These are phyloP conservation scores for Gnatocerus cornutus DNA, from an alignment of 2,888 invertebrate species.

Conservation along the genomic window DNA sequence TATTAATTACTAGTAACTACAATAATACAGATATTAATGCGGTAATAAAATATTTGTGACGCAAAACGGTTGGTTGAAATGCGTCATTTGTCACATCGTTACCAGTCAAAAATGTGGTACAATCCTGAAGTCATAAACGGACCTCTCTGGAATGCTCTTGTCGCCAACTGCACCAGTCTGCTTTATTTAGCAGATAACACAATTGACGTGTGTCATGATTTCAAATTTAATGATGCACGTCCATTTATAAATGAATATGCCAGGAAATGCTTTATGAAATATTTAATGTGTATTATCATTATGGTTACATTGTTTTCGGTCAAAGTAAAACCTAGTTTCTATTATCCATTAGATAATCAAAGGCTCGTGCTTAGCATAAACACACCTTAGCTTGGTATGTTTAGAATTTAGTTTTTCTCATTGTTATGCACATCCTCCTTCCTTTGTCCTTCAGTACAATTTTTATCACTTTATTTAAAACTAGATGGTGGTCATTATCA, in stretches of 20 bases:
- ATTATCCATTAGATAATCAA: constrained; percentile 16
- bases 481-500: constrained; percentile 3
- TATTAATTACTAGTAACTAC: too few relatives aligned
- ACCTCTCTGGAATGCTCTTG: too few relatives aligned
- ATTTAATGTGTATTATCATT: constrained; percentile 30
- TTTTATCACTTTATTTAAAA: constrained; percentile 33
- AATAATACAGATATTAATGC: too few relatives aligned
- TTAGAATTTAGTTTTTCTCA: constrained; percentile 43
- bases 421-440: constrained; percentile 47
- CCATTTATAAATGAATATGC: constrained; percentile 39
- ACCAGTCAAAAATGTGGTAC: too few relatives aligned
- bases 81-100: too few relatives aligned
- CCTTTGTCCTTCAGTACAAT: constrained; percentile 41
- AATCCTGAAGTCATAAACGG: too few relatives aligned
- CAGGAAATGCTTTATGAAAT: constrained; percentile 38
- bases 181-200: not conserved
- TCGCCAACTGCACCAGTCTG: not conserved
- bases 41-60: too few relatives aligned
- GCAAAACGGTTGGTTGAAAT: too few relatives aligned
- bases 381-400: constrained; percentile 46
- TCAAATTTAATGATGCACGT: constrained; percentile 33
- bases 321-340: constrained; percentile 18
- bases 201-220: constrained; percentile 20
- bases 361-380: constrained; percentile 27
- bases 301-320: constrained; percentile 27